Percentiles rank a stretch among this genome's conserved stretches.
phyloP scores from a whole-genome alignment of 2,797 vertebrate species.

The Crypturellus tataupa region DNA sequence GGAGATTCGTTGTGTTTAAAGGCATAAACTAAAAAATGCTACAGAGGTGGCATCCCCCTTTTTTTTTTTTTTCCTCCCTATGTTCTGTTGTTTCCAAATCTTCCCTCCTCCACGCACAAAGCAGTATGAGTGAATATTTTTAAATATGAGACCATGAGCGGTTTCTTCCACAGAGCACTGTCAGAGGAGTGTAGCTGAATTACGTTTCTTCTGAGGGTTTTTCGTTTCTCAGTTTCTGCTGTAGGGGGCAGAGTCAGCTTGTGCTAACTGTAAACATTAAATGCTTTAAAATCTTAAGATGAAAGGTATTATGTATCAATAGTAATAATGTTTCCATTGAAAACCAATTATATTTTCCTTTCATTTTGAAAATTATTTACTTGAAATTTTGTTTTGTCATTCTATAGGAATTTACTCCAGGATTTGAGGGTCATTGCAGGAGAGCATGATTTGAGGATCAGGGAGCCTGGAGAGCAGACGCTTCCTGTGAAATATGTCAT shows the following conservation, averaged over 20 bases:
- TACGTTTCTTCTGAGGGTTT: neutral
- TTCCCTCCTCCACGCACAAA: neutral
- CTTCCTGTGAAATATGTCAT: constrained; percentile 79
- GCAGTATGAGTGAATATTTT: neutral
- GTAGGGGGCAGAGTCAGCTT: neutral
- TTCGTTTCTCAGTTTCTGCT: neutral
- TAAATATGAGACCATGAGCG: neutral
- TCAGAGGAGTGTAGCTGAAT: neutral
- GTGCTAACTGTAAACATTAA: neutral
- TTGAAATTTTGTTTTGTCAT: neutral
- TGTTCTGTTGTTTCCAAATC: neutral
- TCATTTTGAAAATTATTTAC: neutral
- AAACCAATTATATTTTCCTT: neutral
- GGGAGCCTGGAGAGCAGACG: constrained; percentile 82
- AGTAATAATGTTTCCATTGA: neutral
- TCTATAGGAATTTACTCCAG: constrained; percentile 39
- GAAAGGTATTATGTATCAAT: neutral
- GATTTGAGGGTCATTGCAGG: constrained; percentile 75
- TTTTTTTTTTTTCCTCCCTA: neutral
- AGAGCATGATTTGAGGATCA: constrained; percentile 71
- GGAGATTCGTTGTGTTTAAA: neutral
- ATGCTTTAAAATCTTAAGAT: neutral
- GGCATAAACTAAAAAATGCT: neutral
- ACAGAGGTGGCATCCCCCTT: neutral
- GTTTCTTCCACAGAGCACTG: neutral